Evolutionary conservation across 1,140 invertebrate genomes (phyloP).

Genomic region (Homalodisca vitripennis): DNA sequence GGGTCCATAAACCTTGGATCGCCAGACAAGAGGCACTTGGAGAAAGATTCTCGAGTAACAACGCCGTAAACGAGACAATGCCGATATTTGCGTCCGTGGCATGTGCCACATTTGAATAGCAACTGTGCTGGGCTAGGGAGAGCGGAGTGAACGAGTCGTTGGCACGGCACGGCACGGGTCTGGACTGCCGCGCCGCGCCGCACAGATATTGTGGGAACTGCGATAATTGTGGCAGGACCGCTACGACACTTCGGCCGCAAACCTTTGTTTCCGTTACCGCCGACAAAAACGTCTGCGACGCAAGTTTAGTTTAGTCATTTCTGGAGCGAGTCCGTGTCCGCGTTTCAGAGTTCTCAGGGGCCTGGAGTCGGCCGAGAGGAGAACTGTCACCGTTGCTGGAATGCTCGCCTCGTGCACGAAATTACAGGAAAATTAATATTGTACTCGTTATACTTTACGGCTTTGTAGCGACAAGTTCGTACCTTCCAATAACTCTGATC

Average conservation of each 20-base stretch:
- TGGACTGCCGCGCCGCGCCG: neutral
- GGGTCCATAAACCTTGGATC: neutral
- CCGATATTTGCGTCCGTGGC: neutral
- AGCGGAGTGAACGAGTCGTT: neutral
- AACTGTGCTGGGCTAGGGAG: neutral
- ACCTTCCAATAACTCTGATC: too few species aligned
- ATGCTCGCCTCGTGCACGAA: too few species aligned
- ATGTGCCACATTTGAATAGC: neutral
- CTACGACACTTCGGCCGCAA: neutral
- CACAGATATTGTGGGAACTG: neutral
- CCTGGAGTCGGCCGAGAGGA: too few species aligned
- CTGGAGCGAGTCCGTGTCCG: too few species aligned
- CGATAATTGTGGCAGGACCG: neutral
- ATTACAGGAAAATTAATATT: too few species aligned
- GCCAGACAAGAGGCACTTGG: neutral
- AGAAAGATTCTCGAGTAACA: neutral
- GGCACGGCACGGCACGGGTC: neutral
- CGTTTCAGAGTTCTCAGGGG: too few species aligned
- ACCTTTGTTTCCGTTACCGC: neutral
- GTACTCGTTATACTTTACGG: too few species aligned
- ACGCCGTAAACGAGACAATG: neutral
- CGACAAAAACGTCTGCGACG: neutral
- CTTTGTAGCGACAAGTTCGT: too few species aligned
- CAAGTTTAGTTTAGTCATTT: too few species aligned
- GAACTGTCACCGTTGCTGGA: too few species aligned